Base-by-base conservation (phyloP, 2,113 vertebrate genomes). In the Oryzias celebensis region DNA sequence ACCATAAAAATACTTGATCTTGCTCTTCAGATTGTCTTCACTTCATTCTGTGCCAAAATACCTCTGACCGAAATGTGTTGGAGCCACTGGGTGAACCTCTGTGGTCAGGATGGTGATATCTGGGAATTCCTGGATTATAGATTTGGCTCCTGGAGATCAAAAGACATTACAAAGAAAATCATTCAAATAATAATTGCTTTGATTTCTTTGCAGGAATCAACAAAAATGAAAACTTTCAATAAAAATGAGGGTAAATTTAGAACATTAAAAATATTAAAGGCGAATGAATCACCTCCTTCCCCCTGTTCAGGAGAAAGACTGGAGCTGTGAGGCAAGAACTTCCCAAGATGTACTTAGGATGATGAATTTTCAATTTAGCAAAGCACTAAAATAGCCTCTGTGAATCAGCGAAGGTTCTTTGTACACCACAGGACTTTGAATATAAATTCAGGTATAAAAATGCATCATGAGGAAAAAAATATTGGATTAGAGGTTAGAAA, bases 21-120 rank as follows among this genome's bases (percentile, higher is more conserved):
- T 68, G 73, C 76, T 83, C 76, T 60, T 76, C 68, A 14, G 58
- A 61, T 79, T 59, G 73, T 75, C 73, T 50, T 66, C 5, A 1
- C 81, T 66, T 96, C 81, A 97, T 80, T 97, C 95, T 14, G 97
- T 98, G 69, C 96, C 97, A 86, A 98, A 98, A 54, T 98, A 98
- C 85, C 96, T 95, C 91, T 98, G 95, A 87, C 97, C 97, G 53
- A 98, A 98, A 88, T 98, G 95, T 63, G 95, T 96, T 14, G 97
- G 95, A 56, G 96, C 96, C 67, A 98, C 94, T 1, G 94, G 94
- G 80, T 98, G 95, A 70, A 98, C 95, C 89, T 98, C 96, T 56
- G 96, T 98, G 20, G 96, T 96, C 81, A 98, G 83, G 87, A 98
- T 97, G 66, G 96, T 98, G 89, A 98, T 97, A 47, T 98, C 96